Base-by-base conservation (phyloP, 2,113 vertebrate genomes). In the Phalacrocorax brasilianus region DNA sequence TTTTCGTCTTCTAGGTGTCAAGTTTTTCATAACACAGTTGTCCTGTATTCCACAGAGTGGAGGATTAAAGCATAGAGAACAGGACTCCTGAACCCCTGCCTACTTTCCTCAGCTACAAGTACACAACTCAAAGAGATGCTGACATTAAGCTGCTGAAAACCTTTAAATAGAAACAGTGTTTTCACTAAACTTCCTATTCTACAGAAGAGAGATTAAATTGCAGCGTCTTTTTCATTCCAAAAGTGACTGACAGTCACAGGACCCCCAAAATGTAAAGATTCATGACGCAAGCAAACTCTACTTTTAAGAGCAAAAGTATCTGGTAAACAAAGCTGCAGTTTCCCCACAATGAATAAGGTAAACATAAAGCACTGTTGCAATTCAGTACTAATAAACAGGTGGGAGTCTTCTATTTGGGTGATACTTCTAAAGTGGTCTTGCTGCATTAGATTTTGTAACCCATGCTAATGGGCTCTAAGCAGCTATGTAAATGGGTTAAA, bases 391-490 rank as follows among this genome's bases (percentile, higher is more conserved):
- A 94, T 95, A 96, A 94, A 82, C 55, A 91, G 88, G 82, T 88
- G 63, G 92, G 89, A 97, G 78, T 80, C 67, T 94, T 58, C 76
- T 70, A n/a, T 88, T 90, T 66, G 52, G 65, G 49, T 78, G 78
- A 68, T 82, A 79, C 62, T 85, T 96, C 55, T 66, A 42, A 89
- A 95, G 70, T 30, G 55, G 67, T 86, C 80, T 93, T 95, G 84
- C 88, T 94, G 93, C 88, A 93, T 93, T 91, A 90, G 85, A 79
- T 89, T 92, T 88, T 91, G 85, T 85, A 96, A 96, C 93, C 81
- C 26, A 73, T 70, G 50, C 62, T 90, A 94, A 93, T 71, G 81
- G 66, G 24, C 81, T 89, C 52, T 85, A 88, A 85, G 75, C 42
- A 83, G 85, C 78, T 83, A 47, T 35, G 62, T 66, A 93, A 96